Evolutionary conservation across 1,140 invertebrate species (phyloP).

Genomic region (Lutraria rhynchaena): DNA sequence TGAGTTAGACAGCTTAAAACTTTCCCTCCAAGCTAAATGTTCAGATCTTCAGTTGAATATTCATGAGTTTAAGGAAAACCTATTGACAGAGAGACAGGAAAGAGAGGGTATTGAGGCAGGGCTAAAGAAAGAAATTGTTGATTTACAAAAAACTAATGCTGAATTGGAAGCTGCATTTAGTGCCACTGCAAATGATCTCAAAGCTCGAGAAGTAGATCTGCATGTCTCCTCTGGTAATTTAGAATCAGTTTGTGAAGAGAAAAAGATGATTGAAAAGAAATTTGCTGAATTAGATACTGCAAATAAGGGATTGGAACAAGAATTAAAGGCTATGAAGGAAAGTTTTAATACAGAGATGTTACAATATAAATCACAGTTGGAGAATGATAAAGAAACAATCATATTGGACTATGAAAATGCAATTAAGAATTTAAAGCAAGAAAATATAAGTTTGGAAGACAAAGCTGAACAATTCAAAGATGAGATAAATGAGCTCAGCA

Average conservation of each 20-base stretch:
- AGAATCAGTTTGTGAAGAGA: neutral
- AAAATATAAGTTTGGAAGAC: conserved; percentile 8
- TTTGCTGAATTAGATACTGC: neutral
- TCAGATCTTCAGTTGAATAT: conserved; percentile 24
- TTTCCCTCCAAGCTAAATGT: neutral
- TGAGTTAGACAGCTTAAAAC: neutral
- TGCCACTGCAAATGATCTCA: neutral
- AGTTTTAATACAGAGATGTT: neutral
- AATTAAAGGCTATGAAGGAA: conserved; percentile 16
- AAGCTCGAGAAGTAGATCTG: conserved; percentile 13
- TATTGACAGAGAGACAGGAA: neutral
- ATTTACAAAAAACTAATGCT: conserved; percentile 11
- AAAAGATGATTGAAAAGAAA: conserved; percentile 16
- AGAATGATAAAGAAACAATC: neutral
- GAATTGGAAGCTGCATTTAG: conserved; percentile 22
- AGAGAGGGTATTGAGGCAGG: conserved; percentile 24
- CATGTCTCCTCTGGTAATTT: conserved; percentile 14
- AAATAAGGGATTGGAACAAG: conserved; percentile 16
- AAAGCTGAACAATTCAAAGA: neutral
- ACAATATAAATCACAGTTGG: neutral
- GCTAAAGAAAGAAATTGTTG: conserved; percentile 5
- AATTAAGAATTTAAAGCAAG: conserved; percentile 1
- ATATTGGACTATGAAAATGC: conserved; percentile 6
- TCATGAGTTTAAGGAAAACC: neutral
- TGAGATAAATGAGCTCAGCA: neutral